Conservation (phyloP, 2,888 invertebrate genomes). For the Catonia carolina region DNA sequence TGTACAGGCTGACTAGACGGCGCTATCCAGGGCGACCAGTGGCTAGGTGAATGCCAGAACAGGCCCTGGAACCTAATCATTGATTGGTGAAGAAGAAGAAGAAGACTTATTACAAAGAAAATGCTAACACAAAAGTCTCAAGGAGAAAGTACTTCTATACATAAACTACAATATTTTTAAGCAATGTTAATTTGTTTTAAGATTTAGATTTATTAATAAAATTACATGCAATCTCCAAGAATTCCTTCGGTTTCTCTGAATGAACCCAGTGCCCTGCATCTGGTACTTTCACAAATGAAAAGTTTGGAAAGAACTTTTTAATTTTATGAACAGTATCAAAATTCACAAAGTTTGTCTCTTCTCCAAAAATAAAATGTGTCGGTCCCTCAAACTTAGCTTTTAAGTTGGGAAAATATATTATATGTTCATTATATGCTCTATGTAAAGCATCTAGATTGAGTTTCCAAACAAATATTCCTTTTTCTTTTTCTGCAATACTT, state of each 20-base stretch:
- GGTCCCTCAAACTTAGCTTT: constrained; percentile 52
- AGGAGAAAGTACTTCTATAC: too few relatives aligned
- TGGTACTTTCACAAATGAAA: constrained; percentile 60
- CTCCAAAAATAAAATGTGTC: constrained; percentile 76
- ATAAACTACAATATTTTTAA: too few relatives aligned
- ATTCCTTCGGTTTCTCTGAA: constrained; percentile 76
- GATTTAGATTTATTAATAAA: too few relatives aligned
- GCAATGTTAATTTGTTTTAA: too few relatives aligned
- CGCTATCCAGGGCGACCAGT: too few relatives aligned
- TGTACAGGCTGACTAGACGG: too few relatives aligned
- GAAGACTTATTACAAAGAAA: too few relatives aligned
- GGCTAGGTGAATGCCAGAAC: too few relatives aligned
- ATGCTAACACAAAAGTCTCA: too few relatives aligned
- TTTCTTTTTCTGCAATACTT: constrained; percentile 63
- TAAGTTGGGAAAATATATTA: constrained; percentile 53
- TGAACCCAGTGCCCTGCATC: constrained; percentile 92
- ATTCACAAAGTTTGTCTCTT: constrained; percentile 72
- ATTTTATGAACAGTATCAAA: constrained; percentile 56
- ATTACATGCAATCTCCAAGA: constrained; percentile 55
- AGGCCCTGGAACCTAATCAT: too few relatives aligned
- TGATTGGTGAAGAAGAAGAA: too few relatives aligned
- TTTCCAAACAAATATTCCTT: constrained; percentile 64
- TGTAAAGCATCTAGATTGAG: constrained; percentile 69
- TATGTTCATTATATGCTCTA: constrained; percentile 58
- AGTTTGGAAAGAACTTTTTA: constrained; percentile 61